Base-by-base conservation (phyloP, 2,888 invertebrate species). In the Chrysopilus asiliformis region DNA sequence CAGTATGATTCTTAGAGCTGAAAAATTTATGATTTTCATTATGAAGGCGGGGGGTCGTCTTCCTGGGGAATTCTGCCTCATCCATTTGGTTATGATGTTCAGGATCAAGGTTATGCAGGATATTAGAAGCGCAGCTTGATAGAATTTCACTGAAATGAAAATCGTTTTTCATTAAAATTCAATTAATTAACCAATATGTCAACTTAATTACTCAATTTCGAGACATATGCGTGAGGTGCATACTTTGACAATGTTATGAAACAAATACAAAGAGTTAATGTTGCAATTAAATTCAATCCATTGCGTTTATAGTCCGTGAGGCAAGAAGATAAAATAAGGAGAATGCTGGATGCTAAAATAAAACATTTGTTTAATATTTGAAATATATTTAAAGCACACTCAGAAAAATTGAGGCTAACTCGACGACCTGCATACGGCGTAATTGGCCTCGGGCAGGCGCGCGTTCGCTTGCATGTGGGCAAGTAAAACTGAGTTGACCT, bases 171-270 rank as follows among this genome's bases (percentile, higher is more conserved):
- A n/a, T 3, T 28, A 13, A 13, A n/a, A 28, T n/a, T 13, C 8
- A 13, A n/a, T 28, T 12, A 3, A 28, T 28, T 28, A 13, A 12
- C 12, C n/a, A 7, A 27, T 8, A 7, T 12, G 8, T 8, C 7
- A 27, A 19, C 30, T 24, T 27, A 30, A 33, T 48, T 45, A 60
- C 60, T 51, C 32, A 60, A 43, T 13, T 49, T 43, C 1, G 61
- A 58, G 4, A 59, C 50, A 46, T 58, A 56, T 13, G 49, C 49
- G 1, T 51, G 45, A 1, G 61, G 58, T 10, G 61, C 53, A 40
- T 56, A 51, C 5, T 51, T 53, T 6, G 53, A 51, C 4, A 58
- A 40, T 18, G 53, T 52, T 52, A 61, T 55, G 6, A 61, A 41
- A 3, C 51, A 54, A 42, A 55, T 44, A 5, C 49, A 49, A 3